Evolutionary conservation across 1,140 invertebrate genomes (phyloP).

Genomic region (Sweltsa coloradensis): DNA sequence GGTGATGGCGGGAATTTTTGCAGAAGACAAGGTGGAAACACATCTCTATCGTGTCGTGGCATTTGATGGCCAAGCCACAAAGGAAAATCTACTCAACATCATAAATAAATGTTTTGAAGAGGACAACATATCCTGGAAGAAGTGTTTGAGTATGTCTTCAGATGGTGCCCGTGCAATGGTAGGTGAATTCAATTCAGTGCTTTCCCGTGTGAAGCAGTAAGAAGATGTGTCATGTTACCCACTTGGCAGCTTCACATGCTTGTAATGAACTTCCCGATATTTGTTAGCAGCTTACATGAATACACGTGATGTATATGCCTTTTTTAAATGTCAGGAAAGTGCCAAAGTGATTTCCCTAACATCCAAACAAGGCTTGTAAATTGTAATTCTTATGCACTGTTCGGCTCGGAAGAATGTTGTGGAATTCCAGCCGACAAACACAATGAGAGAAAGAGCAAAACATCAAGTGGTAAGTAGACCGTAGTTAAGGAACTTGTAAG

Average conservation of each 20-base stretch:
- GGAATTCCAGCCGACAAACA: no score
- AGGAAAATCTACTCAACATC: background rate
- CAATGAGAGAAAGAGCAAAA: no score
- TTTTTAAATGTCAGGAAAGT: no score
- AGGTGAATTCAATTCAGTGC: background rate
- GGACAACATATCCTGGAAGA: background rate
- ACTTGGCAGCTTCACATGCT: background rate
- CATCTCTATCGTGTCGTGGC: background rate
- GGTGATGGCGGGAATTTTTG: slow-evolving; percentile 1
- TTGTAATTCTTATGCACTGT: no score
- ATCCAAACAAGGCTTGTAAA: no score
- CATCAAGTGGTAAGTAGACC: no score
- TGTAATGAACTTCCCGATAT: no score
- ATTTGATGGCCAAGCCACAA: background rate
- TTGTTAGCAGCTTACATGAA: no score
- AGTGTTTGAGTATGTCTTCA: slow-evolving; percentile 2
- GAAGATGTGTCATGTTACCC: background rate
- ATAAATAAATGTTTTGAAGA: background rate
- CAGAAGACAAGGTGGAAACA: background rate
- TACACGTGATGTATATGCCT: no score
- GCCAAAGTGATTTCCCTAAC: no score
- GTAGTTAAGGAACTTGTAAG: no score
- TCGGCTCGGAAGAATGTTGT: no score
- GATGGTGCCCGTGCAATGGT: slow-evolving; percentile 1
- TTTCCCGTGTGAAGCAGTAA: background rate